These are phyloP conservation scores for Ursus arctos DNA, from an alignment of 2,113 vertebrate genomes.

Conservation along the genomic window DNA sequence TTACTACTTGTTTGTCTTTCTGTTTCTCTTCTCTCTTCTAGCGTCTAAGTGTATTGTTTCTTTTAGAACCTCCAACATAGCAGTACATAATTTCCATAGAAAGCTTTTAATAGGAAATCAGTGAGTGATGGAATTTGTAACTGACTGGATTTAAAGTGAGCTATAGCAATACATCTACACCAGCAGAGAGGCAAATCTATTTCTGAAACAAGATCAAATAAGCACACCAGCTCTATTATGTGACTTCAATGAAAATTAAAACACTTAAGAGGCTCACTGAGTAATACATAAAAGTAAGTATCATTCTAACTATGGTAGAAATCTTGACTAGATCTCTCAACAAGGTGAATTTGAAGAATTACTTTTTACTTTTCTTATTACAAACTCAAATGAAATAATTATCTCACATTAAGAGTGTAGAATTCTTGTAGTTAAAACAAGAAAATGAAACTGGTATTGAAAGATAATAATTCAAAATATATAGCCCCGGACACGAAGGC, in stretches of 20 bases:
- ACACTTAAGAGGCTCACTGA: not conserved
- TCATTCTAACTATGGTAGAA: not conserved
- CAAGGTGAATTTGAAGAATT: not conserved
- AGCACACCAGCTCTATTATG: not conserved
- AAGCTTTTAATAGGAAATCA: slow-evolving; percentile 53
- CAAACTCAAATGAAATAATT: slow-evolving; percentile 27
- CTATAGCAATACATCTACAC: slow-evolving; percentile 27
- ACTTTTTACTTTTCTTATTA: not conserved
- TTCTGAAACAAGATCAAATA: slow-evolving; percentile 39
- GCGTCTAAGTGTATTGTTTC: not conserved
- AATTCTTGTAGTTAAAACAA: not conserved
- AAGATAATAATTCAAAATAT: slow-evolving; percentile 5
- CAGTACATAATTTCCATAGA: not conserved
- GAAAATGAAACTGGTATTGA: not conserved
- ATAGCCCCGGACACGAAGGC: not conserved
- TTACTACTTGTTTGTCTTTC: not conserved
- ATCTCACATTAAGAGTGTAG: not conserved
- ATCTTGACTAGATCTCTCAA: not conserved
- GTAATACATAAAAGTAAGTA: not conserved
- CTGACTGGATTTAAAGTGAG: slow-evolving; percentile 22
- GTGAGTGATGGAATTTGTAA: slow-evolving; percentile 27
- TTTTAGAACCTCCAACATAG: not conserved
- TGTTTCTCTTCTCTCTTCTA: not conserved
- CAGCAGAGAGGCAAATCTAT: slow-evolving; percentile 18
- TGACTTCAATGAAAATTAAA: not conserved